Conservation (phyloP, 2,888 invertebrate species). For the Epistrophella euchroma region DNA sequence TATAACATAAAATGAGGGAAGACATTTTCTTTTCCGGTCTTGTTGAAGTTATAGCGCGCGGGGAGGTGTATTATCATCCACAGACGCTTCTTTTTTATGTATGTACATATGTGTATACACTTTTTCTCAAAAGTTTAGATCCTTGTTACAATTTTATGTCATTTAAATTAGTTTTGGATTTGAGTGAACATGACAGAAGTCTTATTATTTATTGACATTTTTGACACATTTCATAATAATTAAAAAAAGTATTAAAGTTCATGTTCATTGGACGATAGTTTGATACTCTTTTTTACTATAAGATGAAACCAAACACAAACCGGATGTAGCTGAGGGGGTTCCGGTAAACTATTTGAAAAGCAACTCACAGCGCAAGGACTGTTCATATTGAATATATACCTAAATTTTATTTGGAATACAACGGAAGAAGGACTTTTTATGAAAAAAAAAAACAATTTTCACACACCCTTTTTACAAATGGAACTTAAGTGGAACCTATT, state of each 20-base stretch:
- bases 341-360: slow-evolving; percentile 38
- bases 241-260: background rate
- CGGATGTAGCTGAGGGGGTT: slow-evolving; percentile 53
- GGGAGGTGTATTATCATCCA: slow-evolving; percentile 56
- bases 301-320: slow-evolving; percentile 45
- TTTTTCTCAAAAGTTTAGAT: slow-evolving; percentile 21
- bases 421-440: slow-evolving; percentile 51
- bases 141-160: background rate
- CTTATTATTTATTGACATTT: slow-evolving; percentile 23
- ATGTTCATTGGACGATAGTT: slow-evolving; percentile 55
- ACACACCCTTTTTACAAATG: slow-evolving; percentile 63
- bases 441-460: slow-evolving; percentile 48
- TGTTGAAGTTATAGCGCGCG: slow-evolving; percentile 26
- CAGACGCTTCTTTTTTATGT: slow-evolving; percentile 50
- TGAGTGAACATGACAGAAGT: slow-evolving; percentile 3
- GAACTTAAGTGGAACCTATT: slow-evolving; percentile 23
- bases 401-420: slow-evolving; percentile 60
- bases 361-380: slow-evolving; percentile 66
- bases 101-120: too few species aligned
- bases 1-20: slow-evolving; percentile 67
- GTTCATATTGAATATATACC: slow-evolving; percentile 63
- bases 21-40: slow-evolving; percentile 75
- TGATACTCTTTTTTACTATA: background rate
- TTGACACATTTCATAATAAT: slow-evolving; percentile 38
- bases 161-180: background rate